Conservation (phyloP, 1,140 invertebrate species). For the Leptinotarsa defecta region DNA sequence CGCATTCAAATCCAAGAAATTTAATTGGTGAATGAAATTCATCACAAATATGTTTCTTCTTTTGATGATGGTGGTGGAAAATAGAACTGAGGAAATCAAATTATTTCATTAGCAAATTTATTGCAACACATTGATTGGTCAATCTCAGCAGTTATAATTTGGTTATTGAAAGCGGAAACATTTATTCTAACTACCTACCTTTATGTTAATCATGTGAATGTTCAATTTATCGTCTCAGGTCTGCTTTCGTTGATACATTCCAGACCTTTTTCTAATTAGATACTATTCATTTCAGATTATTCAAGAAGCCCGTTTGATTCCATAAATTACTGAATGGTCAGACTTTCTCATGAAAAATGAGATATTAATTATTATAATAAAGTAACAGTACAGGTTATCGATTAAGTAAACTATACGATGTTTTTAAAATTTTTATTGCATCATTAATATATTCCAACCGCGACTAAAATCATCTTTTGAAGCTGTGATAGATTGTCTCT, state of each 20-base stretch:
- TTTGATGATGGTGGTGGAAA: too few species aligned
- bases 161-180: conserved; percentile 1
- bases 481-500: background rate
- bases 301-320: background rate
- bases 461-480: background rate
- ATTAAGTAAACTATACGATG: background rate
- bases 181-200: conserved; percentile 5
- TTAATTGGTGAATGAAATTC: too few species aligned
- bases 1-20: too few species aligned
- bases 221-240: background rate
- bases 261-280: background rate
- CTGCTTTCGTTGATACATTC: background rate
- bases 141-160: background rate
- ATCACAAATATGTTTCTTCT: too few species aligned
- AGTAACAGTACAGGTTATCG: background rate
- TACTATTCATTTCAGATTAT: background rate
- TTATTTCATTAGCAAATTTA: background rate
- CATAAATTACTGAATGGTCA: background rate
- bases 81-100: too few species aligned
- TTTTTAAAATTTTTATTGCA: background rate
- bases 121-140: background rate
- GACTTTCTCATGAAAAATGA: background rate
- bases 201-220: conserved; percentile 6
- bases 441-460: background rate
- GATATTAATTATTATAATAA: conserved; percentile 3